Evolutionary conservation across 2,797 vertebrate species (phyloP).

Genomic region (Coregonus ussuriensis): DNA sequence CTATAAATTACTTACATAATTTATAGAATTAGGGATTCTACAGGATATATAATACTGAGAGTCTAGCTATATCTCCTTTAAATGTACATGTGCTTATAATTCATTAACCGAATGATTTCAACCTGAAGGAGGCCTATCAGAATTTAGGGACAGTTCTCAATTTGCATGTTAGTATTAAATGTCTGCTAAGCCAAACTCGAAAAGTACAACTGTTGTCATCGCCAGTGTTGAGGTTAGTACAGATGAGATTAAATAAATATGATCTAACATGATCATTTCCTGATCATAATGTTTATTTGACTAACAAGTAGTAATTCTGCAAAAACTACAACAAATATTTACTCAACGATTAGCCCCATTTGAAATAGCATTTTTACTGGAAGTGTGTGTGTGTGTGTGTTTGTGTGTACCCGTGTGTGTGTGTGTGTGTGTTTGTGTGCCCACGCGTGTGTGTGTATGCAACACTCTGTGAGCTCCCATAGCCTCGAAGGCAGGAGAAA

Average conservation of each 20-base stretch:
- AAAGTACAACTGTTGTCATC: background rate
- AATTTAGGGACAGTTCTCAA: background rate
- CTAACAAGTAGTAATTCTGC: background rate
- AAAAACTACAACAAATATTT: slow-evolving; percentile 1
- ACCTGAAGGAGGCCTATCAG: background rate
- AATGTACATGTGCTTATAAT: background rate
- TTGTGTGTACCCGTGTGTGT: background rate
- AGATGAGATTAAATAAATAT: background rate
- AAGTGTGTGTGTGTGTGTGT: background rate
- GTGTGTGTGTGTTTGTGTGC: background rate
- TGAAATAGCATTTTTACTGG: background rate
- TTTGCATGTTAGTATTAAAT: slow-evolving; percentile 5
- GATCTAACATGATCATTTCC: background rate
- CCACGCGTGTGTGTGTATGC: too few relatives aligned
- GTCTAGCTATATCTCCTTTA: background rate
- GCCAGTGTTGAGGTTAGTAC: background rate
- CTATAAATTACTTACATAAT: too few relatives aligned
- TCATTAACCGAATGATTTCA: background rate
- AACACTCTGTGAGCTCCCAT: background rate
- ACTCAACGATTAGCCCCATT: background rate
- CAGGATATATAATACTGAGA: too few relatives aligned
- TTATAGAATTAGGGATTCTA: too few relatives aligned
- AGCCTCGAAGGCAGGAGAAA: background rate
- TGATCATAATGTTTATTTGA: background rate
- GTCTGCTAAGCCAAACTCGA: background rate